A percentile compares a stretch with the other conserved stretches of the same genome.
These are phyloP conservation scores for Monomorium pharaonis DNA, from an alignment of 1,140 invertebrate genomes.

Conservation along the genomic window DNA sequence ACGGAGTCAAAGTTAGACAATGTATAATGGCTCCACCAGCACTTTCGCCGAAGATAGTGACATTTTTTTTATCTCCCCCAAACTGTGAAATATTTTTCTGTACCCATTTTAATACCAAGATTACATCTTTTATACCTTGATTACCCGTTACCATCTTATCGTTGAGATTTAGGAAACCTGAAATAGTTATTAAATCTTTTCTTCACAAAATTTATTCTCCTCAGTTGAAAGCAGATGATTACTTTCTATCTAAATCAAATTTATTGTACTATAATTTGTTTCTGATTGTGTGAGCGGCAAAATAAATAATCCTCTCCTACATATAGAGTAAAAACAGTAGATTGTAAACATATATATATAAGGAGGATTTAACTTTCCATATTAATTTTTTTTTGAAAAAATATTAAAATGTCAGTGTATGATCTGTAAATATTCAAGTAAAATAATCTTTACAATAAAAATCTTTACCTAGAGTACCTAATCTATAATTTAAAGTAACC, in stretches of 20 bases:
- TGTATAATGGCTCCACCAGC: conserved; percentile 85
- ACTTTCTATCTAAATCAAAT: background rate
- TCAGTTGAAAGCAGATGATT: background rate
- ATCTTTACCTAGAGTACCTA: conserved; percentile 83
- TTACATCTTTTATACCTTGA: conserved; percentile 86
- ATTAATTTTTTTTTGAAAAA: no score
- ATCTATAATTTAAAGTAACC: conserved; percentile 87
- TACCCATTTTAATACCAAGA: conserved; percentile 87
- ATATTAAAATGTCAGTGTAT: no score
- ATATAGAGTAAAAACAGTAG: background rate
- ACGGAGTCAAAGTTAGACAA: conserved; percentile 68
- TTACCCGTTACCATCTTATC: conserved; percentile 81
- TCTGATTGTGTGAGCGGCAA: background rate
- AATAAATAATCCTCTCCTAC: background rate
- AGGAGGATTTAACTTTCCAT: background rate
- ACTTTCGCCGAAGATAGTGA: conserved; percentile 89
- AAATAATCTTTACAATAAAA: no score
- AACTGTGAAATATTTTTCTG: conserved; percentile 87
- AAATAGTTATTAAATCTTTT: background rate
- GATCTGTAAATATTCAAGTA: no score
- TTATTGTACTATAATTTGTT: background rate
- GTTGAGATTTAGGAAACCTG: conserved; percentile 74
- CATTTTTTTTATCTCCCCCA: conserved; percentile 87
- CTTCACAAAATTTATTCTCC: background rate
- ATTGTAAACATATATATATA: background rate